These are phyloP conservation scores for Gortyna flavago DNA, from an alignment of 2,888 invertebrate species.

Conservation along the genomic window DNA sequence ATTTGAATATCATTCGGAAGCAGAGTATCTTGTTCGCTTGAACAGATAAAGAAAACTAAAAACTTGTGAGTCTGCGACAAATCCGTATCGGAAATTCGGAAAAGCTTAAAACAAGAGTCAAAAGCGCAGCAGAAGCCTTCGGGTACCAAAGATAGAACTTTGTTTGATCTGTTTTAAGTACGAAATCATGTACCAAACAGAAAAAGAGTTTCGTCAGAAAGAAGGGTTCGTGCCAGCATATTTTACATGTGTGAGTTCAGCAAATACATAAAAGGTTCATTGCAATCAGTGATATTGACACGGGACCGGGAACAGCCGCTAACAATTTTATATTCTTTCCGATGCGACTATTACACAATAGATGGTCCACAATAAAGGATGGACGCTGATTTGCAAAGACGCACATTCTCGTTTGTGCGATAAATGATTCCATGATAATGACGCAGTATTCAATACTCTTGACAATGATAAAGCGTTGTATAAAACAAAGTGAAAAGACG, in stretches of 20 bases:
- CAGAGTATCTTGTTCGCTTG: constrained; percentile 10
- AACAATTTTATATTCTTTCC: constrained; percentile 72
- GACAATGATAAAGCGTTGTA: constrained; percentile 55
- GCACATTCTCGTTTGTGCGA: constrained; percentile 35
- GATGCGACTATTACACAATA: constrained; percentile 53
- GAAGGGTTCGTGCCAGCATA: constrained; percentile 21
- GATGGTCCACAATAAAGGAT: constrained; percentile 32
- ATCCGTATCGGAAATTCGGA: constrained; percentile 13
- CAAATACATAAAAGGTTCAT: constrained; percentile 58
- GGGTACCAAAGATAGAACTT: constrained; percentile 42
- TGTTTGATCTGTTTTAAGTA: constrained; percentile 60
- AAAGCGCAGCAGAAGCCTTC: constrained; percentile 24
- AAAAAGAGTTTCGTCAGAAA: constrained; percentile 44
- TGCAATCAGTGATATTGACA: constrained; percentile 84
- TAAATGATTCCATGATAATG: constrained; percentile 59
- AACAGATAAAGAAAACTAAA: constrained; percentile 9
- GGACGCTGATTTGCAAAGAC: constrained; percentile 50
- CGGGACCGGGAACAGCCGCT: constrained; percentile 68
- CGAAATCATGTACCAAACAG: constrained; percentile 56
- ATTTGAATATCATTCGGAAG: constrained; percentile 19
- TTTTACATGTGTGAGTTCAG: constrained; percentile 19
- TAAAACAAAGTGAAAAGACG: constrained; percentile 44
- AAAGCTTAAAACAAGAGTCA: constrained; percentile 37
- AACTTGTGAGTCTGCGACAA: constrained; percentile 7
- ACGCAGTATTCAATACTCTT: constrained; percentile 56